phyloP scores from a whole-genome alignment of 2,797 vertebrate species.

The Sebastes vulpes region DNA sequence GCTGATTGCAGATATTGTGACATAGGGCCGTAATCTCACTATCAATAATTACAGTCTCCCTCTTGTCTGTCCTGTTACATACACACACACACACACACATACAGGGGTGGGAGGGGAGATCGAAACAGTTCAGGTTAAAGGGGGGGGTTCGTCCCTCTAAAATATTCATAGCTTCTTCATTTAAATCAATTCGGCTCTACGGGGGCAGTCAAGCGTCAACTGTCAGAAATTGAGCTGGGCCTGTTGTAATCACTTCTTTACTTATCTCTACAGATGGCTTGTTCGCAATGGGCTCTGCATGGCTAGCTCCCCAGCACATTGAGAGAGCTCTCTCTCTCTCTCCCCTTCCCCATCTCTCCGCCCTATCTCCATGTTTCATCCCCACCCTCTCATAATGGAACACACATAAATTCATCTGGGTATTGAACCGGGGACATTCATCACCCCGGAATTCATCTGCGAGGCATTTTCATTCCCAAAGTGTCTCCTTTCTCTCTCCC shows the following conservation, averaged over 20 bases:
- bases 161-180: constrained; percentile 88
- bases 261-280: constrained; percentile 84
- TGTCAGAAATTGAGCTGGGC: constrained; percentile 83
- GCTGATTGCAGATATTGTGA: constrained; percentile 75
- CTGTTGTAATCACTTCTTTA: constrained; percentile 86
- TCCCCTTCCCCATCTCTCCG: constrained; percentile 34
- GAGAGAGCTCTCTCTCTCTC: constrained; percentile 18
- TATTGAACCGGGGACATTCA: constrained; percentile 82
- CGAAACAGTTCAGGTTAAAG: constrained; percentile 74
- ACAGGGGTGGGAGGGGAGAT: constrained; percentile 45
- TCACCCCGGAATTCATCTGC: constrained; percentile 82
- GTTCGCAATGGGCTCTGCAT: constrained; percentile 79
- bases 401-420: constrained; percentile 83
- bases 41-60: constrained; percentile 80
- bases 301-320: constrained; percentile 68
- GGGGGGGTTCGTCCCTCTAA: constrained; percentile 70
- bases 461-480: constrained; percentile 82
- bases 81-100: constrained; percentile 11
- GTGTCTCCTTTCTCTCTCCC: constrained; percentile 69
- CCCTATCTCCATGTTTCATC: constrained; percentile 72
- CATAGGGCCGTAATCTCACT: constrained; percentile 75
- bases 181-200: constrained; percentile 84
- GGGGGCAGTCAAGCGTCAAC: constrained; percentile 78
- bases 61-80: constrained; percentile 22
- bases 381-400: constrained; percentile 77